A percentile compares a stretch with the other conserved stretches of the same genome.
Evolutionary conservation across 1,140 invertebrate genomes (phyloP).

Genomic region (Mesaphorura yosii): DNA sequence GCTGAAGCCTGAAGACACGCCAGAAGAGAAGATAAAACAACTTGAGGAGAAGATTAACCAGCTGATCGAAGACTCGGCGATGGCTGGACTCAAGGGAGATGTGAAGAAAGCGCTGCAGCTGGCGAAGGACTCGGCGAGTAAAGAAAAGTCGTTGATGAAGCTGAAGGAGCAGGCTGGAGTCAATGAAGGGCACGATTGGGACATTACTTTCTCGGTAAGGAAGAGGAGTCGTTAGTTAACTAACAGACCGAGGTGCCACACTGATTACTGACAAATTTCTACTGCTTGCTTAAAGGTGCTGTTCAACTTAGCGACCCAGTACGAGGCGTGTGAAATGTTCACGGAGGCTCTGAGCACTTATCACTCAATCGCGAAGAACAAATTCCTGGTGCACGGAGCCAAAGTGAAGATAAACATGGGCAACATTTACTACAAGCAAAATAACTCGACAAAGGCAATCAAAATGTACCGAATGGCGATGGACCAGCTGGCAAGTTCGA

Average conservation of each 20-base stretch:
- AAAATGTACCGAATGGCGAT: slow-evolving; percentile 96
- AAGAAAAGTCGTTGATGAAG: slow-evolving; percentile 77
- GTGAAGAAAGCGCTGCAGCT: slow-evolving; percentile 65
- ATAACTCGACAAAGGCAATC: slow-evolving; percentile 85
- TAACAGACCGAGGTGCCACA: slow-evolving; percentile 1
- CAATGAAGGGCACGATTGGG: slow-evolving; percentile 77
- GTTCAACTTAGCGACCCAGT: slow-evolving; percentile 88
- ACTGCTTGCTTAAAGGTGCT: slow-evolving; percentile 54
- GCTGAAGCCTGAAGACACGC: slow-evolving; percentile 61
- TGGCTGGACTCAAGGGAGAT: slow-evolving; percentile 50
- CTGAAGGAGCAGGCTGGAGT: slow-evolving; percentile 80
- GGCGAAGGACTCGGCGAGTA: slow-evolving; percentile 88
- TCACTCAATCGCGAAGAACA: slow-evolving; percentile 73
- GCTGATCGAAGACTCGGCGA: slow-evolving; percentile 71
- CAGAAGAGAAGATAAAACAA: slow-evolving; percentile 71
- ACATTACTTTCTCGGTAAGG: slow-evolving; percentile 81
- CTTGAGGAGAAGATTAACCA: slow-evolving; percentile 69
- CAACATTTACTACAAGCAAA: slow-evolving; percentile 92
- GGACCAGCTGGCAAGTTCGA: slow-evolving; percentile 83
- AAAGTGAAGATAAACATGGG: slow-evolving; percentile 95
- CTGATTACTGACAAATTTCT: slow-evolving; percentile 7
- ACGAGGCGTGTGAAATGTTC: slow-evolving; percentile 84
- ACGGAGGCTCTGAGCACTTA: slow-evolving; percentile 92
- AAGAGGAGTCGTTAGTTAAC: too few species aligned
- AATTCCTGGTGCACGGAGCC: slow-evolving; percentile 74